Base-by-base conservation (phyloP, 2,888 invertebrate species). In the Drepanosiphum platanoidis region DNA sequence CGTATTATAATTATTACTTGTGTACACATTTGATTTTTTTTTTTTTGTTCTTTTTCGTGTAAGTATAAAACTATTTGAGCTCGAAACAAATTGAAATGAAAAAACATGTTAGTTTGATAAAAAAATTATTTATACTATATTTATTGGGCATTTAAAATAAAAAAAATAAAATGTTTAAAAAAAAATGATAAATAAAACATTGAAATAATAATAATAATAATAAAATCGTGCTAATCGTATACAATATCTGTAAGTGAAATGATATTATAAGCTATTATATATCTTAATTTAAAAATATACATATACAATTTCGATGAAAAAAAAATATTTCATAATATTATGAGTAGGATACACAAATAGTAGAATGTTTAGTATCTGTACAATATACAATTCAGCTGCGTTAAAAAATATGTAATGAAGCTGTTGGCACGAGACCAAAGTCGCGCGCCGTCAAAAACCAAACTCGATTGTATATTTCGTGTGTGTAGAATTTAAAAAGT, bases 21-120 rank as follows among this genome's bases (percentile, higher is more conserved):
- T n/a, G n/a, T n/a, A n/a, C n/a, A n/a, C n/a, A n/a, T n/a, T n/a
- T n/a, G n/a, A n/a, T n/a, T n/a, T n/a, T n/a, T n/a, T n/a, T n/a
- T n/a, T n/a, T n/a, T n/a, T n/a, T n/a, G n/a, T n/a, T 70, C 42
- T 42, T 39, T 71, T 42, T n/a, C n/a, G 27, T n/a, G 42, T 82
- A 15, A 42, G 32, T 42, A 84, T 84, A 75, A 84, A 77, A 84
- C 75, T 84, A 84, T 84, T 22, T 58, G 83, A 84, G 84, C 36
- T 77, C 75, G 32, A 68, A 84, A 75, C 36, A 75, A 75, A 77
- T 52, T 30, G 61, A 84, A 84, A 84, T 84, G 77, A 77, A 75
- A 83, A 84, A 77, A 77, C 84, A 77, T 84, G 84, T 75, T 84
- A 84, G 75, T 84, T 84, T n/a, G 68, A 84, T 84, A 74, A 84